Evolutionary conservation across 2,888 invertebrate genomes (phyloP).

Genomic region (Standfussiana lucernea): DNA sequence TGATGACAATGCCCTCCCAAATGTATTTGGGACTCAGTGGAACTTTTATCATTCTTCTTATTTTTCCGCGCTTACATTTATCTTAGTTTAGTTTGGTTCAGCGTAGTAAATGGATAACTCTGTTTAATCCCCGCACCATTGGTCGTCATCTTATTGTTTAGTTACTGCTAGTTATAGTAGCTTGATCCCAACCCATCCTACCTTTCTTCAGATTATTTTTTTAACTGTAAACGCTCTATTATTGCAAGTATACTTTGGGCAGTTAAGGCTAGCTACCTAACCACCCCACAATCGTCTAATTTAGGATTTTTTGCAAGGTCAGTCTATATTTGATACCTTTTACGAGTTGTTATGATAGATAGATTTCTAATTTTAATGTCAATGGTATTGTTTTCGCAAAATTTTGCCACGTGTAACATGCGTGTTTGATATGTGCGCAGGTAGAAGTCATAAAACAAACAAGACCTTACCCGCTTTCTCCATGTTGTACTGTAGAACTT

Average conservation of each 20-base stretch:
- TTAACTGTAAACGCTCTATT: background rate
- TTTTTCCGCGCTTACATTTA: background rate
- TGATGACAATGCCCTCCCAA: background rate
- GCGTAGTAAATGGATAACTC: background rate
- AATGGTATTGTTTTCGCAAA: constrained; percentile 33
- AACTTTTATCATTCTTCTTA: background rate
- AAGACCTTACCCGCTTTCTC: constrained; percentile 39
- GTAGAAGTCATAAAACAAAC: constrained; percentile 51
- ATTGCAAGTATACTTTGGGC: background rate
- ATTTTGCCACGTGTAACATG: constrained; percentile 28
- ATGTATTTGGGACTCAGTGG: background rate
- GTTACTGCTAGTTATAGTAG: background rate
- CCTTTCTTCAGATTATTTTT: background rate
- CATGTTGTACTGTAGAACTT: constrained; percentile 20
- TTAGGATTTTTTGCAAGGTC: background rate
- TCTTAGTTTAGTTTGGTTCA: background rate
- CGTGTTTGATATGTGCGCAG: constrained; percentile 39
- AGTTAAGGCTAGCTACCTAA: background rate
- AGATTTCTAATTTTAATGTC: background rate
- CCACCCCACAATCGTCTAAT: background rate
- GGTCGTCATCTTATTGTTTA: background rate
- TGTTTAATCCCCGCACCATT: background rate
- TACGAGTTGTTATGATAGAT: constrained; percentile 6
- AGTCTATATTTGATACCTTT: background rate
- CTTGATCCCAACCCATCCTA: background rate